phyloP scores from a whole-genome alignment of 2,113 vertebrate genomes.

The Pollachius pollachius region DNA sequence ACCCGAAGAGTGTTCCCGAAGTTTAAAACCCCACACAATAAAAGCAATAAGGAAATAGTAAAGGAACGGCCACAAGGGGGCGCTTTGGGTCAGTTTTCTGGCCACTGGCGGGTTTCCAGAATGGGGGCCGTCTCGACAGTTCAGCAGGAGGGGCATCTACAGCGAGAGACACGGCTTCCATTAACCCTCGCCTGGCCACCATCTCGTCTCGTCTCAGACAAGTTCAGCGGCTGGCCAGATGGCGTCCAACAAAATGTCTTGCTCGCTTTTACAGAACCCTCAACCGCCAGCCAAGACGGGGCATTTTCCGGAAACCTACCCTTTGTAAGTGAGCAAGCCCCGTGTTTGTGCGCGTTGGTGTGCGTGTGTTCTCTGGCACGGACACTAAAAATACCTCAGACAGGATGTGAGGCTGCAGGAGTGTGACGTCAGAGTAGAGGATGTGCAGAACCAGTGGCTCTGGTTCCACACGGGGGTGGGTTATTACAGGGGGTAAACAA shows the following conservation, averaged over 20 bases:
- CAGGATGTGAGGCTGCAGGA: conserved; percentile 63
- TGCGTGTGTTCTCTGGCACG: conserved; percentile 11
- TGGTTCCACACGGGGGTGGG: conserved; percentile 24
- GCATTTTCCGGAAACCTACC: conserved; percentile 10
- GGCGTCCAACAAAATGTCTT: background rate
- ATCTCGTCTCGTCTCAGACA: background rate
- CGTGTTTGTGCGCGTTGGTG: too few species aligned
- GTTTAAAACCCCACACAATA: too few species aligned
- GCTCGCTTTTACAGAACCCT: background rate
- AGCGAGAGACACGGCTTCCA: conserved; percentile 25
- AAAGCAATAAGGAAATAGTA: too few species aligned
- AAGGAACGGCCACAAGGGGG: conserved; percentile 51
- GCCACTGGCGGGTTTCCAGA: conserved; percentile 25
- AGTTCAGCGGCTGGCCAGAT: background rate
- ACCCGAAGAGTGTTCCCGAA: too few species aligned
- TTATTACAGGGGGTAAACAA: too few species aligned
- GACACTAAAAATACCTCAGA: conserved; percentile 63
- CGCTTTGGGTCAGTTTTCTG: conserved; percentile 30
- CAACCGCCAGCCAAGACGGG: background rate
- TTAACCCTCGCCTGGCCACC: background rate
- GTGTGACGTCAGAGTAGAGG: conserved; percentile 56
- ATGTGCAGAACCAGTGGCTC: conserved; percentile 55
- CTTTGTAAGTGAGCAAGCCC: conserved; percentile 44
- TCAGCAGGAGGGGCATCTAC: conserved; percentile 35
- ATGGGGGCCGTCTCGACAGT: conserved; percentile 20